Conservation (phyloP, 2,113 vertebrate genomes). For the Rhipidura dahli region DNA sequence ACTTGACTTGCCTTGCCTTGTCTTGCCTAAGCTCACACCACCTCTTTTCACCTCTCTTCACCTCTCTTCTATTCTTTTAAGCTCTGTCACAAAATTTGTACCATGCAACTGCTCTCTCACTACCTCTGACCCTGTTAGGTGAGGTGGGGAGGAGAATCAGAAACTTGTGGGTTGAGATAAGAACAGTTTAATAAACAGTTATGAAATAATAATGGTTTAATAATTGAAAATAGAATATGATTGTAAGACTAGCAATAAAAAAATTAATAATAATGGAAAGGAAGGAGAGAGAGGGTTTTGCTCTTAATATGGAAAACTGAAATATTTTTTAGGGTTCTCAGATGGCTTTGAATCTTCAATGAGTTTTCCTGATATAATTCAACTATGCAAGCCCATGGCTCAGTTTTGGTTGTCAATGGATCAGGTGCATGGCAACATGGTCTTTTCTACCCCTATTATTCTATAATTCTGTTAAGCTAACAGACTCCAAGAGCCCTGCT, state of each 20-base stretch:
- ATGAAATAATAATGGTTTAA: too few relatives aligned
- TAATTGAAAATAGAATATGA: background rate
- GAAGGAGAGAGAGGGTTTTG: background rate
- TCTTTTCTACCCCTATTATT: background rate
- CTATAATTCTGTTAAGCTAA: background rate
- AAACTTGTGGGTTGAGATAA: background rate
- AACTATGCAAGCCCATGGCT: background rate
- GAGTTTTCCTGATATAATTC: background rate
- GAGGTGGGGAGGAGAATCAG: background rate
- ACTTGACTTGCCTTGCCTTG: background rate
- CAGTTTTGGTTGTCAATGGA: background rate
- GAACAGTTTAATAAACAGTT: background rate
- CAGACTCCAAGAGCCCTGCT: background rate
- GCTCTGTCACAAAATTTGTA: background rate
- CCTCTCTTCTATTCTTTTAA: background rate
- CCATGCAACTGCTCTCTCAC: background rate
- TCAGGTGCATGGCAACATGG: background rate
- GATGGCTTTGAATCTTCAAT: background rate
- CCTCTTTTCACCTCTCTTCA: accelerated
- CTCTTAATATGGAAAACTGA: background rate
- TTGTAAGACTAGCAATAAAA: background rate
- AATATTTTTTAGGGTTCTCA: background rate
- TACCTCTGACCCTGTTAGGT: background rate
- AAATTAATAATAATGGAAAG: background rate
- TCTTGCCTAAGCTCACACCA: background rate